Conservation (phyloP, 2,888 invertebrate genomes). For the Ichneumoninae sp. region DNA sequence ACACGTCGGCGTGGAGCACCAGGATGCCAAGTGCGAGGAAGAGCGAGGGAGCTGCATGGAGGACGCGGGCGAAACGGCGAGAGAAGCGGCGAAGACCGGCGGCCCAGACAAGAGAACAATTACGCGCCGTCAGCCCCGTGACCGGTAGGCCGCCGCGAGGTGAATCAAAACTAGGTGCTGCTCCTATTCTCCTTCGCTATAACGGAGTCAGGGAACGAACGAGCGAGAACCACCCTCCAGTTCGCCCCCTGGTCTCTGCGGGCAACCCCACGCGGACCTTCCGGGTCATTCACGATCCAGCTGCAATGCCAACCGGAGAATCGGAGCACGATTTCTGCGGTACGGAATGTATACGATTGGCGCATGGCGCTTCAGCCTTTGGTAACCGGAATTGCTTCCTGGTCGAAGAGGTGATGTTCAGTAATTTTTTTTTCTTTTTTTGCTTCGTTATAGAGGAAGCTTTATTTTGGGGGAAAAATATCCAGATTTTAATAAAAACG, state of each 20-base stretch:
- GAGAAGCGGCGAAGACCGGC: conserved; percentile 67
- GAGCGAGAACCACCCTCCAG: conserved; percentile 45
- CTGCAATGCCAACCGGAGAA: conserved; percentile 45
- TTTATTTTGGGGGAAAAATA: not conserved
- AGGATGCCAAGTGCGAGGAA: conserved; percentile 28
- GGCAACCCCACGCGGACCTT: conserved; percentile 46
- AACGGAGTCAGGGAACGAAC: conserved; percentile 34
- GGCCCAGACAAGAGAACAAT: conserved; percentile 82
- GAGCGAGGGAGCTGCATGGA: conserved; percentile 38
- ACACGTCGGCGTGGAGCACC: conserved; percentile 70
- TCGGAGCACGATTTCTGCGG: conserved; percentile 41
- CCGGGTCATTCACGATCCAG: conserved; percentile 60
- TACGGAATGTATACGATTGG: conserved; percentile 34
- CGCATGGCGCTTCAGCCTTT: conserved; percentile 7
- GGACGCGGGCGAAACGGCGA: conserved; percentile 61
- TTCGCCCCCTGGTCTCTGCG: conserved; percentile 49
- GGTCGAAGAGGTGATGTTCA: not conserved
- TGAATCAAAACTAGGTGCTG: conserved; percentile 82
- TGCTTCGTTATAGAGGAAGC: not conserved
- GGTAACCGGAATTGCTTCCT: not conserved
- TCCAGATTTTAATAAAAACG: no score
- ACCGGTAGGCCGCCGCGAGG: conserved; percentile 80
- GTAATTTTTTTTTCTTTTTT: not conserved
- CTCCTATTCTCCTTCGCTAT: conserved; percentile 40
- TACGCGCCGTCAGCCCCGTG: conserved; percentile 82